phyloP scores from a whole-genome alignment of 2,113 vertebrate genomes.

The Neopipo cinnamomea region DNA sequence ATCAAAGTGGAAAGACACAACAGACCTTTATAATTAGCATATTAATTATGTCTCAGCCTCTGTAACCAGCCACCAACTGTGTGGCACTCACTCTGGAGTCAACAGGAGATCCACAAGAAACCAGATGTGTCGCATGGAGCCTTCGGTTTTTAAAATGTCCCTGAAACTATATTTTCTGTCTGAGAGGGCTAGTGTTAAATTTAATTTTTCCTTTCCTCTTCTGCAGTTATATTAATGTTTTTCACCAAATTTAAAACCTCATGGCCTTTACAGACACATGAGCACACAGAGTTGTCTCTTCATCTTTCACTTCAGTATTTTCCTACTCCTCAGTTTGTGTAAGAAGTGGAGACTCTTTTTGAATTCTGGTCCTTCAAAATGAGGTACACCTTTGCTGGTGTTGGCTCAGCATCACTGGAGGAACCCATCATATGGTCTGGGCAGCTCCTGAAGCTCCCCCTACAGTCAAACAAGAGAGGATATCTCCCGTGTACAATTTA shows the following conservation, averaged over 20 bases:
- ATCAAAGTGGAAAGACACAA: slow-evolving; percentile 9
- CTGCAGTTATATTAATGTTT: neutral
- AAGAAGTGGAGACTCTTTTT: neutral
- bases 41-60: neutral
- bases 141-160: neutral
- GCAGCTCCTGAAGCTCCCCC: neutral
- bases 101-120: neutral
- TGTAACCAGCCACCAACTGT: neutral
- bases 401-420: neutral
- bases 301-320: neutral
- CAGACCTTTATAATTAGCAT: neutral
- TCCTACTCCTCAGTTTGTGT: neutral
- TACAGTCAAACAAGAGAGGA: neutral
- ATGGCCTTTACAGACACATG: neutral
- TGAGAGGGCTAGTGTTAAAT: neutral
- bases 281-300: neutral
- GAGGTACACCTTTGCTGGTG: neutral
- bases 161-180: neutral
- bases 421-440: fast-evolving
- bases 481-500: neutral
- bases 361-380: neutral
- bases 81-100: neutral
- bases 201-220: neutral
- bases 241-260: neutral
- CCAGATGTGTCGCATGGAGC: fast-evolving